These are phyloP conservation scores for Gortyna flavago DNA, from an alignment of 2,888 invertebrate species.

Conservation along the genomic window DNA sequence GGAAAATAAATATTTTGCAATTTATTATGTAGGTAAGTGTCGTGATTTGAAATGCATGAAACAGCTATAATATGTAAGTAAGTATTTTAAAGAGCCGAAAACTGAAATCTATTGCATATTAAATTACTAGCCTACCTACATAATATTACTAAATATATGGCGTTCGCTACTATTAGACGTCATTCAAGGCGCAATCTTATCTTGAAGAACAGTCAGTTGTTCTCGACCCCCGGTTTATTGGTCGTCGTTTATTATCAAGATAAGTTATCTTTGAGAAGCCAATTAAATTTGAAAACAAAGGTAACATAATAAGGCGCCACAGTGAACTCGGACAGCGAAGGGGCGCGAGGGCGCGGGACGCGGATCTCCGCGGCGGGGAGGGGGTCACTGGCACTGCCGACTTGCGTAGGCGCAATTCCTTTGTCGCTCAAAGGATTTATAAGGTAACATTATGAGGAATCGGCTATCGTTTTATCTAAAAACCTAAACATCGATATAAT, in stretches of 20 bases:
- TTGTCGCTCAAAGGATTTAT: constrained; percentile 84
- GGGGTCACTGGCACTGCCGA: constrained; percentile 77
- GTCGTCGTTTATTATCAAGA: constrained; percentile 90
- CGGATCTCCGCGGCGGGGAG: constrained; percentile 66
- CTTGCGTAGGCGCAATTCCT: constrained; percentile 86
- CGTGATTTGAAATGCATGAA: not conserved
- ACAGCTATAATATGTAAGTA: not conserved
- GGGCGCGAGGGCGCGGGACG: constrained; percentile 57
- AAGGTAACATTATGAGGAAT: constrained; percentile 76
- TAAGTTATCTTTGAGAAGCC: constrained; percentile 89
- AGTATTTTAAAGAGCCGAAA: not conserved
- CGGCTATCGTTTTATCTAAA: constrained; percentile 70
- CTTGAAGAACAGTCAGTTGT: constrained; percentile 84
- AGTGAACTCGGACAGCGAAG: constrained; percentile 73
- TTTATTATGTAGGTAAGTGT: not conserved
- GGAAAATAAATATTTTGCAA: not conserved
- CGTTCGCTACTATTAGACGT: constrained; percentile 79
- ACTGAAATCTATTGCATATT: constrained; percentile 22
- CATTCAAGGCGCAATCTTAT: constrained; percentile 84
- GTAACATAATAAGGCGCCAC: constrained; percentile 90
- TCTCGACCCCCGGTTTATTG: constrained; percentile 88
- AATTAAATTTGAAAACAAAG: constrained; percentile 90
- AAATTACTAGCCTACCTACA: constrained; percentile 35
- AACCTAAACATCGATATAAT: constrained; percentile 54
- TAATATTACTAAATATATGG: constrained; percentile 47